These are phyloP conservation scores for Drosophila funebris DNA, from an alignment of 1,140 invertebrate species.

Conservation along the genomic window DNA sequence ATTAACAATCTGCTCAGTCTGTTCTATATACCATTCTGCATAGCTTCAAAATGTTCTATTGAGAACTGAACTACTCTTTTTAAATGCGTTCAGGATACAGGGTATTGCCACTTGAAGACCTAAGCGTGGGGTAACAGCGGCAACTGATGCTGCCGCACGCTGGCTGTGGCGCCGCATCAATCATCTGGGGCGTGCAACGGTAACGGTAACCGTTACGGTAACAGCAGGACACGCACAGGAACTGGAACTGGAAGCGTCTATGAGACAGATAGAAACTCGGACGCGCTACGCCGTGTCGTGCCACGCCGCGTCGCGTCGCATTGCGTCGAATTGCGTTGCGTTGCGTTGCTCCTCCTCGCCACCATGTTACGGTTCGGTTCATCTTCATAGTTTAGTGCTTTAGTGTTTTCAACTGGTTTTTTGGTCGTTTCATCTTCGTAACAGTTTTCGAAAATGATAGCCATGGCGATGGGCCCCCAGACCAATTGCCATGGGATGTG, in stretches of 20 bases:
- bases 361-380: conserved; percentile 4
- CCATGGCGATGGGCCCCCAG: conserved; percentile 7
- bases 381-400: conserved; percentile 56
- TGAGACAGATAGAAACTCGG: conserved; percentile 35
- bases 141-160: conserved; percentile 38
- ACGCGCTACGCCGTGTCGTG: not conserved
- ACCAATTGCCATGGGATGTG: conserved; percentile 70
- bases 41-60: not conserved
- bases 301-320: not conserved
- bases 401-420: conserved; percentile 37
- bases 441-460: conserved; percentile 76
- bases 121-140: conserved; percentile 10
- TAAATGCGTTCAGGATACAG: not conserved
- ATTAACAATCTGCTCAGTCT: too few relatives aligned
- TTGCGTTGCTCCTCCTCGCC: not conserved
- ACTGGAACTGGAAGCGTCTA: conserved; percentile 22
- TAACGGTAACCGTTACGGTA: conserved; percentile 15
- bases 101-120: conserved; percentile 13
- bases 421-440: conserved; percentile 52
- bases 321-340: not conserved
- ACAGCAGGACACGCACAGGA: conserved; percentile 43
- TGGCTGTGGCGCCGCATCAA: conserved; percentile 44
- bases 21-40: too few relatives aligned
- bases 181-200: conserved; percentile 32
- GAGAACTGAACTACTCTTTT: not conserved